Evolutionary conservation across 30 jellyfish, hydroid and myxozoan species (phyloP).

Genomic region (Haliclystus octoradiatus): DNA sequence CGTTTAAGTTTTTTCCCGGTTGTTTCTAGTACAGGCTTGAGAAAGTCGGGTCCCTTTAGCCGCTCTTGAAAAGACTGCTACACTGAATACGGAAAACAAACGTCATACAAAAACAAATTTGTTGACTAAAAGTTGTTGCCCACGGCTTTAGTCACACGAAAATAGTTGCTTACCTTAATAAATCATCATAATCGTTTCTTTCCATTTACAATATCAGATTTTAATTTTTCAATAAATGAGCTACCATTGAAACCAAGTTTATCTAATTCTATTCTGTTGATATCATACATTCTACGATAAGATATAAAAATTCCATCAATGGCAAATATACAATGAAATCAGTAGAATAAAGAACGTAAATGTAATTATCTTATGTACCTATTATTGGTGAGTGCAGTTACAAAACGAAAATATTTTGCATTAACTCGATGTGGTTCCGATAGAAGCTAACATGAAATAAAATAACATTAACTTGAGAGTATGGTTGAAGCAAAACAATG

Average conservation of each 20-base stretch:
- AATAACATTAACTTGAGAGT: no score
- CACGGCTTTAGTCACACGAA: no score
- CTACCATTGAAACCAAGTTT: not conserved
- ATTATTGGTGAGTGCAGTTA: not conserved
- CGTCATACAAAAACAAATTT: no score
- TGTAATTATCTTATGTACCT: not conserved
- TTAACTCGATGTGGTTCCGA: not conserved
- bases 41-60: no score
- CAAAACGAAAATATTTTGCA: not conserved
- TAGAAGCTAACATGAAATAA: not conserved
- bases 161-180: no score
- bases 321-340: not conserved
- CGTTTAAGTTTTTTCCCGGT: conserved; percentile 11
- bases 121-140: no score
- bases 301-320: no score
- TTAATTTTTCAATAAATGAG: not conserved
- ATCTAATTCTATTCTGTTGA: not conserved
- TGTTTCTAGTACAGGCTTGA: conserved; percentile 57
- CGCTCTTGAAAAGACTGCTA: no score
- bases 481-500: no score
- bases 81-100: no score
- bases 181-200: not conserved
- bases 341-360: not conserved
- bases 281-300: not conserved
- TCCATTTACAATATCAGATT: not conserved